Base-by-base conservation (phyloP, 2,888 invertebrate genomes). In the Nemotelus nigrinus region DNA sequence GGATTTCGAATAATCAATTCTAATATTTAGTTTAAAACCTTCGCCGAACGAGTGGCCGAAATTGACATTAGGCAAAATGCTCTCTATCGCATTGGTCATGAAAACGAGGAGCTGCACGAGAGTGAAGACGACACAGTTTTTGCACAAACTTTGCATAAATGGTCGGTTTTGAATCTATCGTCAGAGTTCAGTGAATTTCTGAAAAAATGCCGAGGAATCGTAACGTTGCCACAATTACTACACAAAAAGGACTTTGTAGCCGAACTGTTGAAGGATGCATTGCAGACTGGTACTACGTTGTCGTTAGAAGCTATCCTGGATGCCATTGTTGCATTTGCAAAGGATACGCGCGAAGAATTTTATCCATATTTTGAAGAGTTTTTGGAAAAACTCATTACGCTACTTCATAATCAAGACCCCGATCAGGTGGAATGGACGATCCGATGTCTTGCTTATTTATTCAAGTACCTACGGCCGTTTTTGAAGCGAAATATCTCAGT, bases 291-390 rank as follows among this genome's bases (percentile, higher is more conserved):
- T 81, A 92, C 95, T 83, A 90, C 90, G 64, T 85, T 95, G 78
- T 94, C 93, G 67, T 85, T 96, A 71, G 94, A 96, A 83, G 93
- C 97, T 4, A 87, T 96, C 81, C 87, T 97, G 74, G 96, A 97
- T 84, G 89, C 97, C 79, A 88, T 95, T 1, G 94, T 96, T 47
- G 95, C 96, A 7, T 85, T 96, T 74, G 95, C 96, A 4, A 92
- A 94, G 85, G 98, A 98, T 86, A 88, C 98, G 41, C 92, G 95
- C 81, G 92, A 92, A 83, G 96, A 98, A 78, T 97, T 98, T 85
- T 96, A 96, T 85, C 89, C 90, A n/a, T 91, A 95, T 82, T 98
- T 97, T 83, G 91, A 92, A 68, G 89, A 90, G 53, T 92, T 97
- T 83, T 88, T 97, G 10, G 89, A 92, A 78, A 89, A 92, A 41